Conservation (phyloP, 1,140 invertebrate genomes). For the Berghia stephanieae region DNA sequence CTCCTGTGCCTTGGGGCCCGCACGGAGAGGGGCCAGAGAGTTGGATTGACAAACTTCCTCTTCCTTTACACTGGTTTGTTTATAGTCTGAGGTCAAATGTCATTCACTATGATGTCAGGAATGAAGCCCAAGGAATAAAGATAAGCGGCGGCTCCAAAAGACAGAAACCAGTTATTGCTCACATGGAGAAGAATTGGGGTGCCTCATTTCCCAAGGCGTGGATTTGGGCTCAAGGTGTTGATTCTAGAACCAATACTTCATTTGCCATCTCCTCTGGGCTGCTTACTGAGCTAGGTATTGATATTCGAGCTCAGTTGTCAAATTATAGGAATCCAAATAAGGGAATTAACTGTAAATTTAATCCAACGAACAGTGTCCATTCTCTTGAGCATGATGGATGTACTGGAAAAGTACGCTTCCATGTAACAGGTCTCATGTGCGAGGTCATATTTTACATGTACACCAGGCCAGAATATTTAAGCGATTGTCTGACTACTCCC, state of each 20-base stretch:
- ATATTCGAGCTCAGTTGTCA: conserved; percentile 43
- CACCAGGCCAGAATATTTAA: conserved; percentile 33
- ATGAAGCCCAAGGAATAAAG: conserved; percentile 25
- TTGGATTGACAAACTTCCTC: conserved; percentile 44
- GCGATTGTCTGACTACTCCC: conserved; percentile 48
- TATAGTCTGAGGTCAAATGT: conserved; percentile 49
- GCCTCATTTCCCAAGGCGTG: conserved; percentile 49
- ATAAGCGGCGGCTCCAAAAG: conserved; percentile 28
- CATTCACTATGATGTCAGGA: conserved; percentile 33
- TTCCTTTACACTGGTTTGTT: conserved; percentile 57
- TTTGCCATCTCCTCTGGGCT: conserved; percentile 48
- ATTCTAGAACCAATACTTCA: conserved; percentile 23
- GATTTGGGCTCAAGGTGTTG: conserved; percentile 52
- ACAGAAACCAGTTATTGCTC: conserved; percentile 26
- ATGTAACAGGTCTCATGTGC: conserved; percentile 30
- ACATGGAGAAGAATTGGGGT: conserved; percentile 59
- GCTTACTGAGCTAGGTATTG: conserved; percentile 35
- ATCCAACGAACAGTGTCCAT: conserved; percentile 42
- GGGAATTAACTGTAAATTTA: conserved; percentile 41
- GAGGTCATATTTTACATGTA: conserved; percentile 32
- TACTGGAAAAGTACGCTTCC: conserved; percentile 39
- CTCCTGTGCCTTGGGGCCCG: conserved; percentile 44
- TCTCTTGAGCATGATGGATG: conserved; percentile 42
- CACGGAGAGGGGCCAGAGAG: conserved; percentile 49
- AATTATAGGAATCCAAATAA: conserved; percentile 48